Evolutionary conservation across 2,113 vertebrate species (phyloP), one percentile per base, ranked within the genome.

Genomic region (Crotalus viridis): DNA sequence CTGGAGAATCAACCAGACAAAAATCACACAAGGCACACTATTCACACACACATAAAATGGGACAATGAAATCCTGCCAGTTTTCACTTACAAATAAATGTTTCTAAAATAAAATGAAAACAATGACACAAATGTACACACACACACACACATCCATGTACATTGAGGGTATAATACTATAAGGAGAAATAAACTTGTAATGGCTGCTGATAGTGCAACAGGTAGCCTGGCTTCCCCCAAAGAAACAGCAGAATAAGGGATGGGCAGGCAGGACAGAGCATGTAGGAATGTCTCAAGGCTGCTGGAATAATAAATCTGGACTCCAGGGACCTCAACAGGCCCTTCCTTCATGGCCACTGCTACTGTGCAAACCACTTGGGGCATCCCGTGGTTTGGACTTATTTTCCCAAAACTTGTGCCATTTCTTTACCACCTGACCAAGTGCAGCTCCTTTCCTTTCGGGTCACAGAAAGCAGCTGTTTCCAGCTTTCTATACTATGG

Each of bases 1-100:
- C 85, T 94, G 52, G 95, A 95, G 94, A 96, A 95, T 95, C 96
- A 97, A 98, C 93, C 93, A 98, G 88, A 94, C 96, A 96, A 93
- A 96, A 96, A 93, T 95, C 96, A 96, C 89, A 95, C 92, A 95
- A 93, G 95, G 94, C 55, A 88, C 87, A 91, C 91, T 94, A 96
- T 46, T 95, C 39, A 94, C 87, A 88, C 92, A 48, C 92, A 17
- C 94, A 97, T 94, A 96, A 91, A 95, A 95, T 90, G 90, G 92
- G 90, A 81, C 85, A 92, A 57, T 74, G 89, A 33, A 39, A 39
- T 43, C 33, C 74, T 39, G 33, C 6, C 17, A 81, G 74, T 43
- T 43, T 81, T 39, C 33, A 39, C 2, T 81, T 81, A 81, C 33
- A 21, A 39, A 21, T 81, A 81, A 81, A 81, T 12, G n/a, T 61